Evolutionary conservation across 2,888 invertebrate species (phyloP), one percentile per base, ranked within the genome.

Genomic region (Apantesis nais): DNA sequence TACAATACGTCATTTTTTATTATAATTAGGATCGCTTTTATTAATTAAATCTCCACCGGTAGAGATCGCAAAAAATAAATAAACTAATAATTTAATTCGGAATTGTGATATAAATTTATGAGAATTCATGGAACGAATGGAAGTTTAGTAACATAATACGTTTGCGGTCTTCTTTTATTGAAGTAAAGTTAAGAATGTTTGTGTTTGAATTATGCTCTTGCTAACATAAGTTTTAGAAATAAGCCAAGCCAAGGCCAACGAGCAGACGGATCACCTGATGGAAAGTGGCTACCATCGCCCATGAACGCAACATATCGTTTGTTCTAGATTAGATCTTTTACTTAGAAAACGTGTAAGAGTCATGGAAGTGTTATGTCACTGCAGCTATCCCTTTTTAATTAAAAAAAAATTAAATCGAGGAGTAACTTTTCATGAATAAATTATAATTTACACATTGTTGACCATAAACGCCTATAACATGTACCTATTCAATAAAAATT

Each of bases 1-100:
- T 85, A 90, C 85, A 90, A 88, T 90, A 87, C 88, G 80, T 88
- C 84, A 85, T 88, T 87, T 88, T 86, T 90, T 85, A 89, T 86
- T 85, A 89, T 90, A 90, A 91, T 90, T 90, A 91, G 87, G 85
- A 85, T 83, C 86, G 85, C 86, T 82, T 85, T 88, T 90, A 90
- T 91, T 92, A 89, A 92, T 92, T 91, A 89, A 87, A 75, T 81
- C 78, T 82, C 78, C 80, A 80, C 71, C 79, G 82, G 80, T 78
- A 77, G 75, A 58, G 55, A 70, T 73, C 69, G 64, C 62, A 67
- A 72, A 75, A 74, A 78, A 78, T 70, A 73, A 79, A 77, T 71
- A 67, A 73, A 22, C 60, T 75, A 29, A 71, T 73, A 48, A 77
- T 72, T 75, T 75, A 66, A 71, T 80, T 72, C 66, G 68, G 7